Base-by-base conservation (phyloP, 1,140 invertebrate genomes). In the Aphaenogaster ashmeadi region DNA sequence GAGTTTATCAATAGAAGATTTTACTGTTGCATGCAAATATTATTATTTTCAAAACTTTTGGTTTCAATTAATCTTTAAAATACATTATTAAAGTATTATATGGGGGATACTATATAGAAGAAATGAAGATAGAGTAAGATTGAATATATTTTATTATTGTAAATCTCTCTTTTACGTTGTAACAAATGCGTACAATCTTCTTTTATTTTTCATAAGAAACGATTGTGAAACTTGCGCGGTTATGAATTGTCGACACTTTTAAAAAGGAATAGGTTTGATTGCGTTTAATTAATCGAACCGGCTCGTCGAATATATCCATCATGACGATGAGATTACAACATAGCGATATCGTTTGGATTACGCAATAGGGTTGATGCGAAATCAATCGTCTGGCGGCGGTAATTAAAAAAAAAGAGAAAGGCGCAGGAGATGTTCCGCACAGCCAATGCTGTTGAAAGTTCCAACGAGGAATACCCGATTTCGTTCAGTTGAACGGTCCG, bases 401-500 rank as follows among this genome's bases (percentile, higher is more conserved):
- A n/a, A 85, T 27, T 74, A 54, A 41, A 69, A 44, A 77, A 69
- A 87, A 38, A 69, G 13, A 33, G 83, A 69, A 38, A 38, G 60
- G 13, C 7, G 21, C 84, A 52, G 11, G 84, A 72, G 62, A 87
- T 87, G 77, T 90, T 87, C 36, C 72, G 52, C 27, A 18, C 62
- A 47, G 5, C 52, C 44, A 13, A 52, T 36, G 38, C 56, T 62
- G 38, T n/a, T 75, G 50, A 81, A 90, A 88, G 13, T 90, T 90
- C 38, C 58, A 71, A 33, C 74, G 67, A 80, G 27, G 27, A 87
- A 89, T 54, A 83, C 47, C 44, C 86, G 75, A 90, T 90, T 80
- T 54, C 33, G 38, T 88, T 77, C 87, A 56, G 88, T 88, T 81
- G 80, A 81, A 88, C 69, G 86, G 33, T 52, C 54, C 41, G 50